A percentile compares a stretch with the other conserved stretches of the same genome.
phyloP scores from a whole-genome alignment of 1,140 invertebrate genomes.

The Belonocnema kinseyi region DNA sequence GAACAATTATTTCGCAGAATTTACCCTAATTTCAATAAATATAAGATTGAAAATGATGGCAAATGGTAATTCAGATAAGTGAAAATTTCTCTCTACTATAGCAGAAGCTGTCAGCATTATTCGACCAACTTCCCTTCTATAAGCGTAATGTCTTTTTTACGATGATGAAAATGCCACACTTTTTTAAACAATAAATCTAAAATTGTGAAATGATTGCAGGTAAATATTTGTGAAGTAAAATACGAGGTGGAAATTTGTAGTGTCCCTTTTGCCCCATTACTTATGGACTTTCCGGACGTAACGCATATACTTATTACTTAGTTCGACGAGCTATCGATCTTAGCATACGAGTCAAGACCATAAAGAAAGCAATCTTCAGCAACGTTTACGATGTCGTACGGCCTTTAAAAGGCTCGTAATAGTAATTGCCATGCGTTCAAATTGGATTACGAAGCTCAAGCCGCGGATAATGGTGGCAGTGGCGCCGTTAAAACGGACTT shows the following conservation, averaged over 20 bases:
- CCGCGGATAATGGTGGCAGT: constrained; percentile 27
- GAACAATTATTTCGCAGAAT: no score
- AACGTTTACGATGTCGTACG: constrained; percentile 21
- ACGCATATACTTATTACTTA: not conserved
- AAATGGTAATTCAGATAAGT: no score
- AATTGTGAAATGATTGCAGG: not conserved
- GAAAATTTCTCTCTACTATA: no score
- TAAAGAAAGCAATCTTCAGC: constrained; percentile 14
- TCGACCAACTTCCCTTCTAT: no score
- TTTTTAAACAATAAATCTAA: no score
- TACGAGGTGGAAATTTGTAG: not conserved
- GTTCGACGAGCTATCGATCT: constrained; percentile 15
- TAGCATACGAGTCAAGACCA: constrained; percentile 8
- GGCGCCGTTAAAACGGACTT: constrained; percentile 16
- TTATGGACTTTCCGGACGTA: not conserved
- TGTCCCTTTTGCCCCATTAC: not conserved
- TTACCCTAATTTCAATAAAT: no score
- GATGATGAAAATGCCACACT: no score
- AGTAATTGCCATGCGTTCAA: constrained; percentile 32
- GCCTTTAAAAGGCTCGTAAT: constrained; percentile 33
- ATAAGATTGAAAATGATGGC: no score
- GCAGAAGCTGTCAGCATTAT: no score
- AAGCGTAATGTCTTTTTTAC: no score
- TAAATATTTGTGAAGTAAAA: not conserved
- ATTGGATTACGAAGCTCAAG: constrained; percentile 34